phyloP scores from a whole-genome alignment of 2,888 invertebrate genomes.

The Acronicta alni region DNA sequence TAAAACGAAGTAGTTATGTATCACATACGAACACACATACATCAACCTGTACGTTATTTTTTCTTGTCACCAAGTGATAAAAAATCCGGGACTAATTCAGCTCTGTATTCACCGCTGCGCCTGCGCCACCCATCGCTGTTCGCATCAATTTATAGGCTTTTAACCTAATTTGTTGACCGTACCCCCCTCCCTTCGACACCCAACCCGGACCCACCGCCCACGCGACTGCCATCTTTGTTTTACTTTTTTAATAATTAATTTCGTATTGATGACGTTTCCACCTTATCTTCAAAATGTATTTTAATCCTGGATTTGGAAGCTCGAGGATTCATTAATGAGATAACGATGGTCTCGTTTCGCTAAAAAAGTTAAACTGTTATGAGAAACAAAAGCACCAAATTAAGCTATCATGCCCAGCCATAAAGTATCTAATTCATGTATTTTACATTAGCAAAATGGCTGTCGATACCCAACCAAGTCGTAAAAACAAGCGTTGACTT shows the following conservation, averaged over 20 bases:
- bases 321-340: slow-evolving; percentile 68
- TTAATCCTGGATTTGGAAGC: slow-evolving; percentile 73
- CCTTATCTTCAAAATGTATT: slow-evolving; percentile 71
- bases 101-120: slow-evolving; percentile 76
- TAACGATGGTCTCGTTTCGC: slow-evolving; percentile 67
- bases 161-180: slow-evolving; percentile 86
- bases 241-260: slow-evolving; percentile 75
- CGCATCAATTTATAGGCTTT: slow-evolving; percentile 88
- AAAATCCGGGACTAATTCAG: slow-evolving; percentile 86
- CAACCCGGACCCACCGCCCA: slow-evolving; percentile 66
- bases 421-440: slow-evolving; percentile 82
- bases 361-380: slow-evolving; percentile 61
- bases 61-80: slow-evolving; percentile 86
- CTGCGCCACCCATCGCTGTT: slow-evolving; percentile 85
- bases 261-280: slow-evolving; percentile 66
- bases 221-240: slow-evolving; percentile 66
- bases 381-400: slow-evolving; percentile 75
- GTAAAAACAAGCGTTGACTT: slow-evolving; percentile 80
- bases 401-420: slow-evolving; percentile 81
- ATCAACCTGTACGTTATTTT: slow-evolving; percentile 79
- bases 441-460: slow-evolving; percentile 82
- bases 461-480: slow-evolving; percentile 74
- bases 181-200: slow-evolving; percentile 51
- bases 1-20: no score
- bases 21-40: background rate